phyloP scores from a whole-genome alignment of 30 jellyfish, hydroid and myxozoan genomes.

The Nemopilema nomurai region DNA sequence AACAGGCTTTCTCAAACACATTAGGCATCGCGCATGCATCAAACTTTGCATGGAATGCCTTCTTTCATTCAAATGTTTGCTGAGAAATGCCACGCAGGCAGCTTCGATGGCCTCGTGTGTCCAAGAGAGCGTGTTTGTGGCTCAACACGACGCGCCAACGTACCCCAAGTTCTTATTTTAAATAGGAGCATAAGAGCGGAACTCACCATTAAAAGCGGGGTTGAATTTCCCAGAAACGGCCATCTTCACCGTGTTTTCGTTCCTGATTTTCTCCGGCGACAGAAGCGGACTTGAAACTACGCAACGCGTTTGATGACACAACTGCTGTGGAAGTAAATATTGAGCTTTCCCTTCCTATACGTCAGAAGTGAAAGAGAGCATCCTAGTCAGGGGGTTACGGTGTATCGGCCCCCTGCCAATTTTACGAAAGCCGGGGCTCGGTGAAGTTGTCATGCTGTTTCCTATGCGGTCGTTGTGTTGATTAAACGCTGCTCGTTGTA shows the following conservation, averaged over 20 bases:
- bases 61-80: background rate
- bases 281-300: background rate
- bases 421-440: no score
- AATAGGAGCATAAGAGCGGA: background rate
- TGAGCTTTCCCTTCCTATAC: no score
- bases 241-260: background rate
- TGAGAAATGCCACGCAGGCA: background rate
- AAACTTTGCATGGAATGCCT: background rate
- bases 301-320: background rate
- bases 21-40: background rate
- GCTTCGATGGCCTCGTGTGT: background rate
- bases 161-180: no score
- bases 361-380: no score
- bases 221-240: background rate
- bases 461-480: no score
- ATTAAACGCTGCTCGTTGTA: no score
- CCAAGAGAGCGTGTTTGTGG: background rate
- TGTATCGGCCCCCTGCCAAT: no score
- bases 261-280: background rate
- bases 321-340: background rate
- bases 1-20: no score
- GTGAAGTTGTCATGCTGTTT: no score
- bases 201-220: background rate
- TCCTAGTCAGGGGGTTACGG: no score
- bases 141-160: no score